Percentiles rank a stretch among this genome's conserved stretches.
phyloP scores from a whole-genome alignment of 2,797 vertebrate genomes.

The Phoebastria nigripes region DNA sequence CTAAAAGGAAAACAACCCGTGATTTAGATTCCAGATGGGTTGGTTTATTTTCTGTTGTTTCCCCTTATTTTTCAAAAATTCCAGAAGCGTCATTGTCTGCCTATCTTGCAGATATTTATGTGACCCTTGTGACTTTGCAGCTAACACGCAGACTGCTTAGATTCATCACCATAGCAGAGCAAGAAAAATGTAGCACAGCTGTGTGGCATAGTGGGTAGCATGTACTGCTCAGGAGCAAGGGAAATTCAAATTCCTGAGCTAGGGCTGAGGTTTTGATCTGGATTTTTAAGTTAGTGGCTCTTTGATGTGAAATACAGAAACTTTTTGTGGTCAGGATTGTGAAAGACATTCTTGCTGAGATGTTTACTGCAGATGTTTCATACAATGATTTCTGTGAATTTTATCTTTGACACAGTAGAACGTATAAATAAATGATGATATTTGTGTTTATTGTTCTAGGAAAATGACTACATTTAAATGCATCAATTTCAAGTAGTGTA shows the following conservation, averaged over 20 bases:
- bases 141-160: background rate
- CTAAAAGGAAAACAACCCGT: conserved; percentile 24
- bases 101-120: conserved; percentile 17
- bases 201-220: background rate
- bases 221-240: background rate
- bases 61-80: conserved; percentile 31
- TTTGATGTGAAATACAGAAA: background rate
- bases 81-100: background rate
- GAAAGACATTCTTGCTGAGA: background rate
- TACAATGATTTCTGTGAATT: background rate
- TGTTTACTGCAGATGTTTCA: background rate
- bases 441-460: background rate
- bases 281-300: background rate
- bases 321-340: background rate
- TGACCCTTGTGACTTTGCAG: conserved; percentile 29
- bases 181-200: background rate
- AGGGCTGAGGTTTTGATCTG: background rate
- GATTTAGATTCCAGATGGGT: conserved; percentile 36
- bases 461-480: background rate
- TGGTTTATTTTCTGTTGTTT: conserved; percentile 38
- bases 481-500: background rate
- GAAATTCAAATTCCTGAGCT: background rate
- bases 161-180: background rate
- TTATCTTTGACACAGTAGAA: background rate
- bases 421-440: background rate